Evolutionary conservation across 2,888 invertebrate species (phyloP), one percentile per base, ranked within the genome.

Genomic region (Myopa tessellatipennis): DNA sequence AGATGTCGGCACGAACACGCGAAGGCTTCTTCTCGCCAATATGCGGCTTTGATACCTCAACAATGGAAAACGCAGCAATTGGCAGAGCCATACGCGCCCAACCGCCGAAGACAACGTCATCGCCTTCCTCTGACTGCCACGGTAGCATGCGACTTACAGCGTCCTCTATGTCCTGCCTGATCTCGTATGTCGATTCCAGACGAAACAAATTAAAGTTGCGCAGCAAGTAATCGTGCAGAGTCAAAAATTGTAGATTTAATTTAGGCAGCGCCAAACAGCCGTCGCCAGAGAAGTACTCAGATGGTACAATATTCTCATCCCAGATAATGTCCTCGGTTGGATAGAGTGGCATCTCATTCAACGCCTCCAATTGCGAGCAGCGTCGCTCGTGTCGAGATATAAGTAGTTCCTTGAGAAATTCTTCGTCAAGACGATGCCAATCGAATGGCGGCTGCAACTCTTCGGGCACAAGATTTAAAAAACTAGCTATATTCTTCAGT

Each of bases 1-100:
- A 94, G 5, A 99, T 94, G 87, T 99, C 99, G 6, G 98, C 99
- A 63, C 98, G 92, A 0, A 99, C 99, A 76, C 97, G 91, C 0
- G 98, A 97, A 0, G 99, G 99, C 68, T 97, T 94, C 85, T 95
- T 96, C 88, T 99, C 98, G 0, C 99, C 95, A 67, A 96, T 95
- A 87, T 96, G 95, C 0, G 96, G 96, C 85, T 96, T 96, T 0
- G 96, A 94, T 10, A 98, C 98, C 90, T 99, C 98, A 0, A 98
- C 96, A 1, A 99, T 96, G 4, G 95, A 95, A 89, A 99, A 99
- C 79, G 94, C 94, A 10, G 94, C 92, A 77, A 99, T 95, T 0
- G 98, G 97, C 83, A 98, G 95, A 0, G 99, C 99, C 99, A 99
- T 99, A 80, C 99, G 92, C 0, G 99, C 98, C 99, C 99, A 99